phyloP scores from a whole-genome alignment of 1,140 invertebrate genomes.

The Megathymus violae region DNA sequence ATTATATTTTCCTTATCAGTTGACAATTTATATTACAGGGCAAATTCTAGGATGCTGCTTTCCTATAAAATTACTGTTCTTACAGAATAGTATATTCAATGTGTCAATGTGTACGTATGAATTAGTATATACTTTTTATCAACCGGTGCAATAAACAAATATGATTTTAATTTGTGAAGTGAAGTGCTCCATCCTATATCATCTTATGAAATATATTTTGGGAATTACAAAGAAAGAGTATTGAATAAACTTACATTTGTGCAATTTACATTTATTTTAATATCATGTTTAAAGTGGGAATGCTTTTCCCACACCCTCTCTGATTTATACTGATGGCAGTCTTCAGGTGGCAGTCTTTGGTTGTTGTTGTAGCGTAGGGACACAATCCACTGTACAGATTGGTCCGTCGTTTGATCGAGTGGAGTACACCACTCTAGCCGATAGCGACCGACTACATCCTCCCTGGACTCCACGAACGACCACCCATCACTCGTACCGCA shows the following conservation, averaged over 20 bases:
- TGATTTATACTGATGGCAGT: constrained; percentile 28
- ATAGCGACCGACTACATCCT: constrained; percentile 50
- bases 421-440: constrained; percentile 51
- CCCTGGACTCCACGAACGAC: constrained; percentile 39
- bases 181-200: too few species aligned
- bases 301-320: constrained; percentile 16
- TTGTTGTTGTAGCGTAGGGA: constrained; percentile 32
- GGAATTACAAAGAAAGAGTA: too few species aligned
- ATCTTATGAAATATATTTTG: too few species aligned
- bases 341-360: constrained; percentile 4
- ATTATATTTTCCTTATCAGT: too few species aligned
- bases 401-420: constrained; percentile 26
- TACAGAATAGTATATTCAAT: too few species aligned
- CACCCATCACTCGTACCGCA: constrained; percentile 10
- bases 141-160: too few species aligned
- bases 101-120: too few species aligned
- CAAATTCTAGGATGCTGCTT: too few species aligned
- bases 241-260: constrained; percentile 51
- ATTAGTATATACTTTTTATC: too few species aligned
- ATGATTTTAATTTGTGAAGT: too few species aligned
- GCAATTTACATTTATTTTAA: constrained; percentile 42
- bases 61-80: too few species aligned
- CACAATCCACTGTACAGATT: constrained; percentile 82
- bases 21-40: too few species aligned
- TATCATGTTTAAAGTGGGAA: constrained; percentile 29